Evolutionary conservation across 2,888 invertebrate genomes (phyloP).

Genomic region (Sturmia bella): DNA sequence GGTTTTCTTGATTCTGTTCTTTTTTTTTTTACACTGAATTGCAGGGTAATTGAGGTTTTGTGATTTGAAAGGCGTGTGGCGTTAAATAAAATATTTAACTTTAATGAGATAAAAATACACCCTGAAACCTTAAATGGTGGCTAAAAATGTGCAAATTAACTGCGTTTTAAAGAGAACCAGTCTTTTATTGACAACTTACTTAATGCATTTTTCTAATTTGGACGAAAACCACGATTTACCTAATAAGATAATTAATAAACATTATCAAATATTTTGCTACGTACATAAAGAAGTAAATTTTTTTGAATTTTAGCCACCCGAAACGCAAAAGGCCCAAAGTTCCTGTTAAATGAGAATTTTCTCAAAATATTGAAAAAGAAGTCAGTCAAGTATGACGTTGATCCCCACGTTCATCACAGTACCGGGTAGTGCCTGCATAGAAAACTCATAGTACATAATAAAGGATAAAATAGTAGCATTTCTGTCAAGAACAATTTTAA

Average conservation of each 20-base stretch:
- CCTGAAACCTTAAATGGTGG: no score
- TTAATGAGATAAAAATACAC: not conserved
- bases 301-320: not conserved
- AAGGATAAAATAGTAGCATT: no score
- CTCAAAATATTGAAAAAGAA: no score
- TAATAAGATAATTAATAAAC: constrained; percentile 15
- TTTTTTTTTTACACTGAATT: constrained; percentile 71
- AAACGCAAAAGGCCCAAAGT: no score
- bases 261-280: not conserved
- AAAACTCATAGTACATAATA: no score
- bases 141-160: not conserved
- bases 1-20: constrained; percentile 34
- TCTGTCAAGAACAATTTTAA: no score
- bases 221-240: not conserved
- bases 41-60: constrained; percentile 77
- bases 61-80: constrained; percentile 74
- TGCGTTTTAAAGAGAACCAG: constrained; percentile 62
- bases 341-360: no score
- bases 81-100: constrained; percentile 70
- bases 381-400: no score
- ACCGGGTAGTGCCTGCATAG: no score
- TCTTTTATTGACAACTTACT: constrained; percentile 49
- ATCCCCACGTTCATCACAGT: no score
- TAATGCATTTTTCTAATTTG: constrained; percentile 24
- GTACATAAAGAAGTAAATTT: not conserved